Evolutionary conservation across 2,888 invertebrate species (phyloP), one percentile per base, ranked within the genome.

Genomic region (Cremastobaeus sp.): DNA sequence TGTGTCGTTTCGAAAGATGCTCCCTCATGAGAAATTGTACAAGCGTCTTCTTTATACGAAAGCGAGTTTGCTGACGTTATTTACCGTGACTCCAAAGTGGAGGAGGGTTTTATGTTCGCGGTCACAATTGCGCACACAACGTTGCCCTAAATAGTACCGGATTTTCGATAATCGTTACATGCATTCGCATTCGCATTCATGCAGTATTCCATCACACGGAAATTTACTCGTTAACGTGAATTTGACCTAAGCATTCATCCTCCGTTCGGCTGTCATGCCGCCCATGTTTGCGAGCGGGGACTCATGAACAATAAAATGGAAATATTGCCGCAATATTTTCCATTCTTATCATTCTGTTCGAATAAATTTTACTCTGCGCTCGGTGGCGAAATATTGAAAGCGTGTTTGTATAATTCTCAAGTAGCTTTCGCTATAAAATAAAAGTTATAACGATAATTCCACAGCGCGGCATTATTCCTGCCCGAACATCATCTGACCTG

Each of bases 1-100:
- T 39, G 39, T 39, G 60, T 39, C 39, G 39, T 39, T 65, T 65
- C 20, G 50, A 59, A 68, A 50, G 68, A 48, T 20, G 65, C 34
- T 54, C 41, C 34, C 37, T 65, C 45, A 50, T 18, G 39, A 30
- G 68, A 59, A 59, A 68, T 68, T 50, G 68, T 68, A 68, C 68
- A 50, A 28, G 48, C 50, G 50, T 59, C 41, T 50, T 45, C 52
- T 59, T 59, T 59, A 52, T 48, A 57, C 28, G 37, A 48, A 66
- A 48, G 32, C 47, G 34, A 55, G 41, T 57, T 57, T 59, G 32
- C 55, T 30, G 52, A 52, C 68, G 50, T 68, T 68, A 68, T 68
- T 68, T 54, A 57, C 14, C 25, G 25, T 34, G 30, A 12, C 50
- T 55, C 57, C 57, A 57, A 57, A 50, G 41, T 34, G 59, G 52